Conservation (phyloP, 2,113 vertebrate species). For the Pachypanchax playfairii region DNA sequence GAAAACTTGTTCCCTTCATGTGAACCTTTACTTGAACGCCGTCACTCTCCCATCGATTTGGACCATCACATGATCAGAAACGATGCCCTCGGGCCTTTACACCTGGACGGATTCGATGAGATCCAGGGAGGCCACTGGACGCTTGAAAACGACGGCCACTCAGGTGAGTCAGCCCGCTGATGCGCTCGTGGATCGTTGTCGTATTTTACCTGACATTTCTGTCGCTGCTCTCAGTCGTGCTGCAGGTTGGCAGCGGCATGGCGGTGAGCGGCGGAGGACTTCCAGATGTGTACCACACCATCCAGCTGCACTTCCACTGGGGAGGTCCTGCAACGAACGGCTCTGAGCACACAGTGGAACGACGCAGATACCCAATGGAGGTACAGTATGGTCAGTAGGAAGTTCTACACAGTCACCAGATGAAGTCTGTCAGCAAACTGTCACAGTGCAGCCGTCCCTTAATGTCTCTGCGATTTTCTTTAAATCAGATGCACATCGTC, state of each 20-base stretch:
- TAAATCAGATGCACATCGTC: constrained; percentile 88
- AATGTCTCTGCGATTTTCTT: constrained; percentile 1
- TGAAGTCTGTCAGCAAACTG: neutral
- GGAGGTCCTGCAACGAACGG: constrained; percentile 75
- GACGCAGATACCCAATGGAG: constrained; percentile 84
- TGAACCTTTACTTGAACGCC: constrained; percentile 60
- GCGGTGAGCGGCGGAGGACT: constrained; percentile 80
- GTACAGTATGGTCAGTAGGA: constrained; percentile 78
- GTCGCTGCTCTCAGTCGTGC: constrained; percentile 59
- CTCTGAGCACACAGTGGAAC: constrained; percentile 85
- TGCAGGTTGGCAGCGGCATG: constrained; percentile 75
- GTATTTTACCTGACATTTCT: neutral
- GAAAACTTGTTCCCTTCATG: constrained; percentile 67
- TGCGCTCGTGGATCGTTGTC: no score
- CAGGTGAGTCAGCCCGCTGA: constrained; percentile 58
- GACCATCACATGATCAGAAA: constrained; percentile 71
- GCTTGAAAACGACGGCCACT: constrained; percentile 83
- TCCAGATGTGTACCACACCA: constrained; percentile 70
- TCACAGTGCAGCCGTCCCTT: constrained; percentile 11
- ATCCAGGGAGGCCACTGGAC: constrained; percentile 79
- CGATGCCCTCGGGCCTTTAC: constrained; percentile 67
- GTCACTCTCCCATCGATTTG: constrained; percentile 86
- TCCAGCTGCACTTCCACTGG: constrained; percentile 91
- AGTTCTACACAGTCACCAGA: constrained; percentile 19
- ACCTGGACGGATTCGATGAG: constrained; percentile 82